Base-by-base conservation (phyloP, 2,113 vertebrate genomes). In the Embiotoca jacksoni region DNA sequence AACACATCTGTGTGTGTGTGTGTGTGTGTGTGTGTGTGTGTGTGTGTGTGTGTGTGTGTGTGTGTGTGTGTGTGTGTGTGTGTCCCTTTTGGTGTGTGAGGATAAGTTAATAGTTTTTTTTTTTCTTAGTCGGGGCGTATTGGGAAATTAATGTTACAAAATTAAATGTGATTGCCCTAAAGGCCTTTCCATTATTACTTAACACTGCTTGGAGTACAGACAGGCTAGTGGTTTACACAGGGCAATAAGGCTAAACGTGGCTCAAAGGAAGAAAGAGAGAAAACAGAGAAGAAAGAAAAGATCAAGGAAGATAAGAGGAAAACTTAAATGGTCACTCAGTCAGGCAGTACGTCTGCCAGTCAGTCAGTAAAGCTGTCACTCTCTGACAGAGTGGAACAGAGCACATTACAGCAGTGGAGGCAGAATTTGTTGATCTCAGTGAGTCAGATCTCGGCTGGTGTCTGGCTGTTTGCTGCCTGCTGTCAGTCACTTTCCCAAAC, bases 61-160 rank as follows among this genome's bases (percentile, higher is more conserved):
- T 59, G 33, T 32, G 31, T 55, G 15, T 49, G 31, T 61, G 32
- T 59, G 33, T 32, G 50, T 31, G 58, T 58, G 56, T 64, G 44
- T 36, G 11, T 61, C 31, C 59, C 31, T 70, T 23, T 46, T 49
- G 50, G 64, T 60, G 64, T 87, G 75, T 74, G 56, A 54, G 41
- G 31, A 36, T 36, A 71, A 82, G 77, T 80, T 54, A 83, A 87
- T 88, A 63, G 62, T 70, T 88, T 83, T 81, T 66, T 88, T 81
- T 69, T 87, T 82, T 53, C 7, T 55, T 16, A 5, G 11, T 82
- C 23, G 0, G 41, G 67, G 74, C 6, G 60, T 64, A 64, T 61
- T 82, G 89, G 84, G 88, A 90, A 89, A 92, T 91, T 75, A 88
- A 59, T 81, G 68, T 61, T 71, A 65, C 79, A 82, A 83, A 83